Percentiles rank a stretch among this genome's conserved stretches.
These are phyloP conservation scores for Tenthredo scrophulariae DNA, from an alignment of 2,888 invertebrate genomes.

Conservation along the genomic window DNA sequence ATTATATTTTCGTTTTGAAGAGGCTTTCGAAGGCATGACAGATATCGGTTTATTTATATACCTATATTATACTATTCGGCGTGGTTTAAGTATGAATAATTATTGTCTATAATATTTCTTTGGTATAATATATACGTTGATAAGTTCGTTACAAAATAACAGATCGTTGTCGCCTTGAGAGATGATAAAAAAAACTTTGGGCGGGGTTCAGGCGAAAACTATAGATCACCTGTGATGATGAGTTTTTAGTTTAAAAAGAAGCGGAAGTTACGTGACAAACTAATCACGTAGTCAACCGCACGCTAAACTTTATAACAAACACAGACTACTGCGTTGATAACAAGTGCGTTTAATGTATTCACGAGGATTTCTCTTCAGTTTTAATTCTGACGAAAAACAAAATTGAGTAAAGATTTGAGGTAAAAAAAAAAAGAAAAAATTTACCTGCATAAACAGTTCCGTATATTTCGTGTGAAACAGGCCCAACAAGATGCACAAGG, in stretches of 20 bases:
- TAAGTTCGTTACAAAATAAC: constrained; percentile 12
- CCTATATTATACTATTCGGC: not conserved
- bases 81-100: not conserved
- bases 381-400: not conserved
- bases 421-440: too few relatives aligned
- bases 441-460: constrained; percentile 64
- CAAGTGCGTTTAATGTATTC: not conserved
- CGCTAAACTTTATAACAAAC: not conserved
- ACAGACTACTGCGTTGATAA: not conserved
- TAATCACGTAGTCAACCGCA: not conserved
- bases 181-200: not conserved
- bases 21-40: constrained; percentile 1
- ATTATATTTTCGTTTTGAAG: constrained; percentile 12
- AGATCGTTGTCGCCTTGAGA: not conserved
- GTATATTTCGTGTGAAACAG: constrained; percentile 60
- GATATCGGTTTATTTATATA: constrained; percentile 1
- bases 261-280: constrained; percentile 20
- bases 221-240: not conserved
- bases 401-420: not conserved
- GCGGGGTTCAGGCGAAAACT: constrained; percentile 1
- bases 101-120: not conserved
- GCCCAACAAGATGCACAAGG: constrained; percentile 66
- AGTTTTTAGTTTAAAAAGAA: not conserved
- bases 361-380: not conserved
- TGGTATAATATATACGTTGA: not conserved